Conservation (phyloP, 2,888 invertebrate genomes). For the Plusia festucae region DNA sequence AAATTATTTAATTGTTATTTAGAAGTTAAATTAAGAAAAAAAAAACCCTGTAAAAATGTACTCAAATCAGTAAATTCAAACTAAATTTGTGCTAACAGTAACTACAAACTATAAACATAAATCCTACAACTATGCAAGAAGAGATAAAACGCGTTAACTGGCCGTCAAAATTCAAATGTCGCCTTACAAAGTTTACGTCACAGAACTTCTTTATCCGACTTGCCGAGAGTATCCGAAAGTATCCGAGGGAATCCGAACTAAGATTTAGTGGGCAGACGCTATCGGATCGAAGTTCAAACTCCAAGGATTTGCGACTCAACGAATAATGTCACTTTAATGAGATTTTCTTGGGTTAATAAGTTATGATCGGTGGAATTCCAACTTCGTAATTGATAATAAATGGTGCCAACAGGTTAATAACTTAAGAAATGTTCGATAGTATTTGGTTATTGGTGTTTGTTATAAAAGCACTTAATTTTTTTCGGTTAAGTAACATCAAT, state of each 20-base stretch:
- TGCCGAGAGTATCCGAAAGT: conserved; percentile 40
- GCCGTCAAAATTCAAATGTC: conserved; percentile 47
- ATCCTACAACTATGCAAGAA: not conserved
- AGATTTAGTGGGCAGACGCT: conserved; percentile 54
- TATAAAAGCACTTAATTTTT: not conserved
- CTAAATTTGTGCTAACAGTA: not conserved
- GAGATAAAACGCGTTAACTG: conserved; percentile 24
- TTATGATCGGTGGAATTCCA: not conserved
- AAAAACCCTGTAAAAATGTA: not conserved
- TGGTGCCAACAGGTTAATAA: conserved; percentile 6
- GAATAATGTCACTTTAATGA: conserved; percentile 47
- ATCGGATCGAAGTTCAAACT: conserved; percentile 25
- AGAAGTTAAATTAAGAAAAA: not conserved
- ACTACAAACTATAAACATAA: not conserved
- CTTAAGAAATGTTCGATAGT: not conserved
- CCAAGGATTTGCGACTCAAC: conserved; percentile 36
- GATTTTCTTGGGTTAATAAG: conserved; percentile 32
- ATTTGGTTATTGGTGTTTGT: not conserved
- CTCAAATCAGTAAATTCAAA: not conserved
- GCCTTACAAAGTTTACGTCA: conserved; percentile 45
- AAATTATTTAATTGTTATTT: not conserved
- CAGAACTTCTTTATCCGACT: conserved; percentile 43
- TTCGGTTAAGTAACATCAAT: not conserved
- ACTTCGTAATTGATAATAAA: not conserved
- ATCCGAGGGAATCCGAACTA: conserved; percentile 41